phyloP scores from a whole-genome alignment of 2,797 vertebrate species.

The Gymnodraco acuticeps region DNA sequence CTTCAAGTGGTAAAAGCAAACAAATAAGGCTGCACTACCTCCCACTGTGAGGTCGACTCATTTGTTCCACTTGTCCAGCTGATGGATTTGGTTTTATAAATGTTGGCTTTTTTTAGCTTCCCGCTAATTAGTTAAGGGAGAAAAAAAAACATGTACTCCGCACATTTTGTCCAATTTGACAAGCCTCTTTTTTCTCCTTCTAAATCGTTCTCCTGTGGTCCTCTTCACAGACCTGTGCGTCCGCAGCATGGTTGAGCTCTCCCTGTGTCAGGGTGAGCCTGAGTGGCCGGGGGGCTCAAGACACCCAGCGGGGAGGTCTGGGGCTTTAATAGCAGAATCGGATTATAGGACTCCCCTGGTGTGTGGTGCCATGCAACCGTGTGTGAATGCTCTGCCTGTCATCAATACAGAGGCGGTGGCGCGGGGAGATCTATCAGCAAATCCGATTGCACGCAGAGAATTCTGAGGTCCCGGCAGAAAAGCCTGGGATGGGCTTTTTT shows the following conservation, averaged over 20 bases:
- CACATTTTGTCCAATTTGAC: constrained; percentile 67
- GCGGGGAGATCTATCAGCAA: constrained; percentile 81
- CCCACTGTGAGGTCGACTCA: constrained; percentile 78
- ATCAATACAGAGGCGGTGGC: constrained; percentile 76
- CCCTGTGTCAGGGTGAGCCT: constrained; percentile 60
- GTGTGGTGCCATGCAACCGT: constrained; percentile 58
- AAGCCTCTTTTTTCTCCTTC: constrained; percentile 47
- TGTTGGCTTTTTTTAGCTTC: constrained; percentile 83
- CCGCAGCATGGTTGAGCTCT: constrained; percentile 53
- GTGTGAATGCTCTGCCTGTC: constrained; percentile 82
- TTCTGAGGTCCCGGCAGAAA: constrained; percentile 78
- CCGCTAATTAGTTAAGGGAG: constrained; percentile 80
- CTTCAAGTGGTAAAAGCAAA: constrained; percentile 84
- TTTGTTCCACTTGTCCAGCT: constrained; percentile 87
- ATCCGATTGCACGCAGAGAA: constrained; percentile 75
- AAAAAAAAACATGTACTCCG: constrained; percentile 49
- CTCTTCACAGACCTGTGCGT: constrained; percentile 68
- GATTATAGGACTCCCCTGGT: constrained; percentile 81
- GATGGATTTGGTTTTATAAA: constrained; percentile 86
- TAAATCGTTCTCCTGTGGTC: constrained; percentile 67
- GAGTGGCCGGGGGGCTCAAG: constrained; percentile 73
- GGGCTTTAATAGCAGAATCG: constrained; percentile 80
- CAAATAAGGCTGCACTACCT: constrained; percentile 77
- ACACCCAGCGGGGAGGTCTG: constrained; percentile 81
- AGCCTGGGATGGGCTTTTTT: constrained; percentile 54